Evolutionary conservation across 2,113 vertebrate genomes (phyloP), one percentile per base, ranked within the genome.

Genomic region (Corynorhinus townsendii): DNA sequence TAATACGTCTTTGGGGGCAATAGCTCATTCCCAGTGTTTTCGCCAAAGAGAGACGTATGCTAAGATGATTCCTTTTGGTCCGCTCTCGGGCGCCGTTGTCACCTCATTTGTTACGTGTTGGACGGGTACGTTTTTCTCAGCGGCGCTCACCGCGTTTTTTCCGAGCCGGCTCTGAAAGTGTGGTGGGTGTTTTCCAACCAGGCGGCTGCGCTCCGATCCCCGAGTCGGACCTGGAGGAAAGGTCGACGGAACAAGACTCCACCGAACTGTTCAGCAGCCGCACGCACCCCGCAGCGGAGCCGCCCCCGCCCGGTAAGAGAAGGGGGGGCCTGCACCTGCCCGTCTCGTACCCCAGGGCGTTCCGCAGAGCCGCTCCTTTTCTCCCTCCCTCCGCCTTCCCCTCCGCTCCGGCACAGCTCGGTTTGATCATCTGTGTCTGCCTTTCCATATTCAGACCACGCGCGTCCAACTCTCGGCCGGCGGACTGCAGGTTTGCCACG

Each of bases 211-310:
- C 99, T 96, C 96, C 98, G 3, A 99, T 99, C 84, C 98, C 97
- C 10, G 98, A 99, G n/a, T 98, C 97, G 71, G 99, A 99, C 24
- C 95, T 98, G 1, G 99, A 99, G 64, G 99, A 99, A 62, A 97
- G 96, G 80, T 82, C 97, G 0, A 5, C 95, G 10, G 97, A 97
- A 2, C 98, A 97, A 0, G 99, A 99, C 49, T 91, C 98, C 2
- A 54, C 95, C 5, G 87, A 97, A 33, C 92, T 94, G 45, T 98
- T 99, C 97, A 97, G 99, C 87, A 98, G 94, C 95, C 98, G 97
- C 2, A 97, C 96, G 69, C 98, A 98, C 80, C 96, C 97, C 0
- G 83, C 96, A 3, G 98, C 98, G 95, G 99, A 99, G 98, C 98
- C 98, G 68, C 97, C 96, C 75, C 62, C 98, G 49, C 40, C 98